Base-by-base conservation (phyloP, 2,113 vertebrate genomes). In the Chloropsis hardwickii region DNA sequence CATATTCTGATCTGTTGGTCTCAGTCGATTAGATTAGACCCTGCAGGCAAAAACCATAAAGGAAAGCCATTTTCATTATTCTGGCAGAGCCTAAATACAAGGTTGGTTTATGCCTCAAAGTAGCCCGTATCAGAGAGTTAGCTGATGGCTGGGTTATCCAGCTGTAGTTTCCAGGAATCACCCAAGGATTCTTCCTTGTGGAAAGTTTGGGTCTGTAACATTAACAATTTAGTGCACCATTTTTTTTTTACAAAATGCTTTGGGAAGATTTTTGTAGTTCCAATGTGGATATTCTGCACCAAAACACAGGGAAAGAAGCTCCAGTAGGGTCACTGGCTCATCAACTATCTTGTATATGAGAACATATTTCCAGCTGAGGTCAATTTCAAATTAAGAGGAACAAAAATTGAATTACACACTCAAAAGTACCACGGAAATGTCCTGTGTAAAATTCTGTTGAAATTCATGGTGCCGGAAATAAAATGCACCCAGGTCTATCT, bases 271-370 rank as follows among this genome's bases (percentile, higher is more conserved):
- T 90, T 69, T 44, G 29, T 67, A 44, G 7, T 76, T 80, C 61
- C 23, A 28, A 0, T 29, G 5, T 25, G n/a, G 17, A 70, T 21
- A 5, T 67, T 88, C 61, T 88, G 15, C 13, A 69, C 21, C 51
- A 88, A 82, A 94, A 93, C 9, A 73, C 42, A n/a, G 12, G 17
- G 12, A 91, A 91, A 86, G 44, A 35, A 47, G 4, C 19, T 86
- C 14, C 16, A 40, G 1, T 28, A 48, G 20, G 22, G 45, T 40
- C 11, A 56, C 4, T 1, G 0, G 17, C 48, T 14, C 6, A 50
- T 50, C 42, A 81, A 21, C 15, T 37, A 33, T 3, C 39, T 81
- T 71, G 9, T 23, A 10, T 37, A 50, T 62, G 31, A 42, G 25
- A 86, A 70, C 5, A 39, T 24, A 40, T 81, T 84, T 94, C 67